A percentile compares a stretch with the other conserved stretches of the same genome.
phyloP scores from a whole-genome alignment of 1,140 invertebrate species.

The Adoxophyes honmai region DNA sequence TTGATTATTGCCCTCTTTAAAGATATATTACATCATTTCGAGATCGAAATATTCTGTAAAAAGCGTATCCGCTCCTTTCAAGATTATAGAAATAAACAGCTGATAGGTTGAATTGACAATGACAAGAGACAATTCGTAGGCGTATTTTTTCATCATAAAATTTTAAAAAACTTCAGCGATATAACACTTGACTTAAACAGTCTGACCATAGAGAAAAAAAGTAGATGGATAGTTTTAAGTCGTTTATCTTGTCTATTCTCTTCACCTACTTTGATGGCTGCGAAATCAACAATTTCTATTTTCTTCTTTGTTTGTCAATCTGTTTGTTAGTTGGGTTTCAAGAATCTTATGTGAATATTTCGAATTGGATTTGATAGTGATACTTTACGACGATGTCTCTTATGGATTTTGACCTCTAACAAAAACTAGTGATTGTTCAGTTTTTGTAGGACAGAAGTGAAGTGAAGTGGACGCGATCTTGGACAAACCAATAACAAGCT shows the following conservation, averaged over 20 bases:
- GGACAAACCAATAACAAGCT: constrained; percentile 48
- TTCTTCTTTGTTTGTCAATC: constrained; percentile 13
- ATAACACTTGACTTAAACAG: background rate
- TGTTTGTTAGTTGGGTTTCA: background rate
- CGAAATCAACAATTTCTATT: constrained; percentile 14
- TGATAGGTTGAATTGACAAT: too few species aligned
- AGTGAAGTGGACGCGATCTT: constrained; percentile 52
- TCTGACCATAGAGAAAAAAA: background rate
- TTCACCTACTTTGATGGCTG: constrained; percentile 1
- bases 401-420: constrained; percentile 70
- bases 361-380: constrained; percentile 19
- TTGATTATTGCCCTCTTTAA: background rate
- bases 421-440: constrained; percentile 36
- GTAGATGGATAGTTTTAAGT: background rate
- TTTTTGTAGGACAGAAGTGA: constrained; percentile 61
- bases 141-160: too few species aligned
- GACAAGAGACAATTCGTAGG: too few species aligned
- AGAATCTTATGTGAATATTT: constrained; percentile 15
- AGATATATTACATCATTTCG: too few species aligned
- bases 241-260: background rate
- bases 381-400: constrained; percentile 57
- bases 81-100: too few species aligned
- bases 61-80: too few species aligned
- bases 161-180: too few species aligned
- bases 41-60: too few species aligned